phyloP scores from a whole-genome alignment of 2,797 vertebrate species.

The Cuculus canorus region DNA sequence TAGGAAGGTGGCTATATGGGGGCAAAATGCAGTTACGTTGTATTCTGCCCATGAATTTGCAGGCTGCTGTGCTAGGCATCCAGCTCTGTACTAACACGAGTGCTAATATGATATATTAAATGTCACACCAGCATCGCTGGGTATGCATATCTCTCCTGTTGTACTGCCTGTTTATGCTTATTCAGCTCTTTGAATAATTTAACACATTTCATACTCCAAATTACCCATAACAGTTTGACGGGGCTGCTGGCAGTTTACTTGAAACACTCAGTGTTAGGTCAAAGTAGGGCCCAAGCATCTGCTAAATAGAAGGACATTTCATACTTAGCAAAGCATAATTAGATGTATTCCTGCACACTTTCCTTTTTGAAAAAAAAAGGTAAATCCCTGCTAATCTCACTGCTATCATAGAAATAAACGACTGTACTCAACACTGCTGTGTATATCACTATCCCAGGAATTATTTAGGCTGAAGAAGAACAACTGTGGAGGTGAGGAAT shows the following conservation, averaged over 20 bases:
- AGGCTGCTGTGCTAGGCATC: constrained; percentile 49
- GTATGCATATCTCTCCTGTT: constrained; percentile 84
- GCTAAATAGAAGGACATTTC: constrained; percentile 80
- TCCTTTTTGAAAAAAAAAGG: constrained; percentile 28
- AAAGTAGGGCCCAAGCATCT: constrained; percentile 80
- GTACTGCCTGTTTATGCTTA: constrained; percentile 90
- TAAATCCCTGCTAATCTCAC: neutral
- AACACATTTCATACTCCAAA: constrained; percentile 91
- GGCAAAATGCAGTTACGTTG: neutral
- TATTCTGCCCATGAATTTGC: neutral
- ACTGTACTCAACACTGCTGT: neutral
- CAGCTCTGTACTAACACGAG: constrained; percentile 70
- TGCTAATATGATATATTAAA: constrained; percentile 90
- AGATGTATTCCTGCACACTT: constrained; percentile 60
- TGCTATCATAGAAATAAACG: neutral
- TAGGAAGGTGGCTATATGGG: neutral
- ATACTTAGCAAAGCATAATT: constrained; percentile 80
- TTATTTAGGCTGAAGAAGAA: neutral
- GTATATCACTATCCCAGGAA: neutral
- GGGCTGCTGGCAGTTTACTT: constrained; percentile 85
- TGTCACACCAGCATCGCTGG: constrained; percentile 87
- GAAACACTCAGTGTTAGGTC: constrained; percentile 82
- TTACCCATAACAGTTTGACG: constrained; percentile 88
- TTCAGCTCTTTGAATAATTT: constrained; percentile 94
- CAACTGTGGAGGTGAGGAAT: neutral